phyloP scores from a whole-genome alignment of 2,888 invertebrate species.

The Ptilodon capucinus region DNA sequence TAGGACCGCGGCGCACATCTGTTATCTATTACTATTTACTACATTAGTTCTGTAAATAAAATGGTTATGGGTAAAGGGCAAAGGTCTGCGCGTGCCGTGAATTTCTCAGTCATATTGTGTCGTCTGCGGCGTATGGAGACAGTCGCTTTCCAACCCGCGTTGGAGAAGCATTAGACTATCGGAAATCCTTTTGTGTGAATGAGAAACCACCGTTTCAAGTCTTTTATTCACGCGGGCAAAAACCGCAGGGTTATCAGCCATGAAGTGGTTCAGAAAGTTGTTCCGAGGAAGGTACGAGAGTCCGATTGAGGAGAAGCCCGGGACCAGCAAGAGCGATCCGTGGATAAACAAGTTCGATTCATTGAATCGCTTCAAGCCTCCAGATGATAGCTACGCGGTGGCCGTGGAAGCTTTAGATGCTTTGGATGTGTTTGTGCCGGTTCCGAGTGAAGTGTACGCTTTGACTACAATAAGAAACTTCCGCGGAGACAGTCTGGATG shows the following conservation, averaged over 20 bases:
- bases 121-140: slow-evolving; percentile 27
- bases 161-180: slow-evolving; percentile 32
- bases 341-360: slow-evolving; percentile 42
- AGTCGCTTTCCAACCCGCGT: slow-evolving; percentile 51
- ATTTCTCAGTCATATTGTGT: slow-evolving; percentile 43
- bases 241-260: slow-evolving; percentile 83
- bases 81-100: slow-evolving; percentile 75
- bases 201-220: slow-evolving; percentile 84
- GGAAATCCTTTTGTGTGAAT: slow-evolving; percentile 63
- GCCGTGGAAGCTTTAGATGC: slow-evolving; percentile 35
- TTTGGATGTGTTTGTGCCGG: slow-evolving; percentile 26
- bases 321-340: slow-evolving; percentile 30
- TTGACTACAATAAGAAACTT: slow-evolving; percentile 71
- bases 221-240: slow-evolving; percentile 84
- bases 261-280: slow-evolving; percentile 86
- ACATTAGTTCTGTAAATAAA: slow-evolving; percentile 69
- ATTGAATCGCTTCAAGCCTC: slow-evolving; percentile 25
- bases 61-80: slow-evolving; percentile 70
- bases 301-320: slow-evolving; percentile 42
- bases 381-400: slow-evolving; percentile 19
- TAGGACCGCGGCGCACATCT: slow-evolving; percentile 59
- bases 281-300: slow-evolving; percentile 81
- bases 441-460: slow-evolving; percentile 53
- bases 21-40: slow-evolving; percentile 60
- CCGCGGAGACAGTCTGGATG: slow-evolving; percentile 55